Conservation (phyloP, 2,888 invertebrate genomes). For the Cheilosia soror region DNA sequence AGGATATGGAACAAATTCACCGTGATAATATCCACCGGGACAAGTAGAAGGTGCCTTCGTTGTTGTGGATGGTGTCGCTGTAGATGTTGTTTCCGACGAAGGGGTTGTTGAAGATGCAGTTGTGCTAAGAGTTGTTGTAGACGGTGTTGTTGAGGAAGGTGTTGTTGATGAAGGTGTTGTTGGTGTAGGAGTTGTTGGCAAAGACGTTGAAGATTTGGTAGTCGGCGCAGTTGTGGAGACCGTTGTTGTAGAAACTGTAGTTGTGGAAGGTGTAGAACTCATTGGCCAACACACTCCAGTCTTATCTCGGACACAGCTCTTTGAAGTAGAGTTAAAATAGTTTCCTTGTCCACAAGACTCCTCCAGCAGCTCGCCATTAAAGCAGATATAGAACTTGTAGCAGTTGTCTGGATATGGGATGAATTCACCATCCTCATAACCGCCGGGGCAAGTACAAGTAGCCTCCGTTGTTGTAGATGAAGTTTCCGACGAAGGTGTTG, state of each 20-base stretch:
- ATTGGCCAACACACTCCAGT: slow-evolving; percentile 25
- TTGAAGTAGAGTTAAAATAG: slow-evolving; percentile 72
- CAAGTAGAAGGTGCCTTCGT: slow-evolving; percentile 72
- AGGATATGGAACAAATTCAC: slow-evolving; percentile 76
- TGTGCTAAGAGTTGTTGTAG: neutral
- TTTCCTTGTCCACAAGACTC: slow-evolving; percentile 78
- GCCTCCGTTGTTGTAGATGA: neutral
- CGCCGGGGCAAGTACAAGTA: slow-evolving; percentile 76
- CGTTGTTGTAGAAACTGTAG: neutral
- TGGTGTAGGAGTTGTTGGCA: too few relatives aligned
- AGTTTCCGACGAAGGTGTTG: neutral
- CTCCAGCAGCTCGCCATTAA: slow-evolving; percentile 75
- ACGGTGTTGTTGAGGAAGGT: too few relatives aligned
- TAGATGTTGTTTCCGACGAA: neutral
- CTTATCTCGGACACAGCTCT: slow-evolving; percentile 77
- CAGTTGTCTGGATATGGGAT: slow-evolving; percentile 77
- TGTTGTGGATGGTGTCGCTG: neutral
- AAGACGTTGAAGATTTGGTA: too few relatives aligned
- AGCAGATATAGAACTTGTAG: slow-evolving; percentile 78
- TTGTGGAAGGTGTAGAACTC: neutral
- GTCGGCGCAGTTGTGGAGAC: neutral
- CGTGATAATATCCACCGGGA: slow-evolving; percentile 76
- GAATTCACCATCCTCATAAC: slow-evolving; percentile 76
- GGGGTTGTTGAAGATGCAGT: neutral
- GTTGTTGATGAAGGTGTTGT: too few relatives aligned